These are phyloP conservation scores for Excalfactoria chinensis DNA, from an alignment of 2,113 vertebrate genomes.

Conservation along the genomic window DNA sequence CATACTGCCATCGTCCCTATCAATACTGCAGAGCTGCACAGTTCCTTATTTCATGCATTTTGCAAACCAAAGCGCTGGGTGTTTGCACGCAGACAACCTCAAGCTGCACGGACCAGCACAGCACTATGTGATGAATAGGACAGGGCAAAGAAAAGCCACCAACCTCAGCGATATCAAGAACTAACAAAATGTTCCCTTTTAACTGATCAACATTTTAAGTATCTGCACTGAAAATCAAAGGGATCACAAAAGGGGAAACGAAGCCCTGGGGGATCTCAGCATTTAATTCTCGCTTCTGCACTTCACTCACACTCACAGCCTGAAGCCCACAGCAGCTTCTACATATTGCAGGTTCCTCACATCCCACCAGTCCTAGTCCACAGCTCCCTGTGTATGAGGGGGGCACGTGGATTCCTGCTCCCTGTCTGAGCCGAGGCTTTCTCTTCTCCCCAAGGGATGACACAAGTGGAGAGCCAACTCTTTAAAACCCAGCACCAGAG, in stretches of 20 bases:
- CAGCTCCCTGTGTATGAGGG: accelerated
- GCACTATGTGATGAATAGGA: not conserved
- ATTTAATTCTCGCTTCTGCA: not conserved
- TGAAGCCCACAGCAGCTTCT: accelerated
- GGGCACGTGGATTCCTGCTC: accelerated
- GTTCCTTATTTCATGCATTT: not conserved
- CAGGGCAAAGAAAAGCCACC: not conserved
- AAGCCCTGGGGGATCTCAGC: not conserved
- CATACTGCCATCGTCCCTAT: not conserved
- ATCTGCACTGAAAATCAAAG: accelerated
- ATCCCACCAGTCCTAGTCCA: not conserved
- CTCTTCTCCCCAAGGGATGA: not conserved
- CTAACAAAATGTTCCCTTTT: accelerated
- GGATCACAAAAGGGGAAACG: not conserved
- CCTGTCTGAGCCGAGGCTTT: not conserved
- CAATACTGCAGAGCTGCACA: not conserved
- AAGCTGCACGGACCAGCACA: not conserved
- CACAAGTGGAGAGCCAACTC: not conserved
- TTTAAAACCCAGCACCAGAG: not conserved
- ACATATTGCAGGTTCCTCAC: not conserved
- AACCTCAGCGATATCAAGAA: not conserved
- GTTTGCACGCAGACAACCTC: not conserved
- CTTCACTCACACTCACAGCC: not conserved
- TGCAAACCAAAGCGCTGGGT: not conserved
- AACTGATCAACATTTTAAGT: not conserved